A percentile compares a stretch with the other conserved stretches of the same genome.
Conservation (phyloP, 1,140 invertebrate genomes). For the Elysia chlorotica region DNA sequence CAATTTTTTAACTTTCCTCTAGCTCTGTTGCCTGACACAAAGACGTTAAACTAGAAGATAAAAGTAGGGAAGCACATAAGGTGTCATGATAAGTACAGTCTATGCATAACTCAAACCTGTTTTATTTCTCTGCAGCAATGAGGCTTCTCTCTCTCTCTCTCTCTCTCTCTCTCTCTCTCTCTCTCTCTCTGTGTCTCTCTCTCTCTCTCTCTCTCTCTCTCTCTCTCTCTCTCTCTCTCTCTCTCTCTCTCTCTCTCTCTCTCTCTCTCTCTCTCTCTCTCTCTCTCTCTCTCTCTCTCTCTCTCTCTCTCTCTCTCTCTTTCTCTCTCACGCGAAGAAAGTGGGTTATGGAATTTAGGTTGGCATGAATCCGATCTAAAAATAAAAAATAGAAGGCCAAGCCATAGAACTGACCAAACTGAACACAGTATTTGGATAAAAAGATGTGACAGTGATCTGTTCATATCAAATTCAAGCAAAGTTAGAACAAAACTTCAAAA, state of each 20-base stretch:
- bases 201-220: background rate
- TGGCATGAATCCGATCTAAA: too few species aligned
- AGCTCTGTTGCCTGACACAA: too few species aligned
- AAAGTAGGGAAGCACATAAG: background rate
- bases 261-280: background rate
- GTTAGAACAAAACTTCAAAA: too few species aligned
- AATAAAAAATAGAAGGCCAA: too few species aligned
- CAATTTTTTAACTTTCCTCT: too few species aligned
- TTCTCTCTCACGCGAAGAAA: background rate
- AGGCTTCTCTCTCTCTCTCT: background rate
- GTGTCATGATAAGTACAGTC: background rate
- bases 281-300: constrained; percentile 1
- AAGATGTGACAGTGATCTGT: background rate
- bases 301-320: background rate
- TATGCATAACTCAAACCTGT: background rate
- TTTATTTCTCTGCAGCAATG: too few species aligned
- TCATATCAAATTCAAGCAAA: too few species aligned
- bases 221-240: background rate
- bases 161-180: background rate
- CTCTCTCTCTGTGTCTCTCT: background rate
- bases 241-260: background rate
- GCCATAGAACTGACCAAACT: background rate
- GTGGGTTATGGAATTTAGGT: too few species aligned
- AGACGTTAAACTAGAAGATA: too few species aligned
- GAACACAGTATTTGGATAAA: background rate